phyloP scores from a whole-genome alignment of 1,140 invertebrate genomes.

The Cotesia chilonis region DNA sequence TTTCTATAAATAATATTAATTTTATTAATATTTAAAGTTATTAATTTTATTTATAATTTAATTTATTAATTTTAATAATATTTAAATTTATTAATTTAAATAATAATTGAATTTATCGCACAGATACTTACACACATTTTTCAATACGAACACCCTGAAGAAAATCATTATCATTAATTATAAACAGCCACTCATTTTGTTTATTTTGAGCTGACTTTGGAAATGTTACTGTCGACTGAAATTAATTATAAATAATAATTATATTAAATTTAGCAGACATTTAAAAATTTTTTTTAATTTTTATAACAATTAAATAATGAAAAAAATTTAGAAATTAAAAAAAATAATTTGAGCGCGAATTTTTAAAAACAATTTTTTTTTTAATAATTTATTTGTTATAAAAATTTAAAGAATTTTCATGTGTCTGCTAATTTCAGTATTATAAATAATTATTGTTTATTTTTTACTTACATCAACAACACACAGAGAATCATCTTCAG shows the following conservation, averaged over 20 bases:
- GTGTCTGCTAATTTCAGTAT: too few species aligned
- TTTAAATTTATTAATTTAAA: background rate
- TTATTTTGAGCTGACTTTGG: conserved; percentile 39
- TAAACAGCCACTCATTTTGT: conserved; percentile 38
- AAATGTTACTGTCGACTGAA: conserved; percentile 37
- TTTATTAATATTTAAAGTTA: background rate
- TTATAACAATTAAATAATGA: background rate
- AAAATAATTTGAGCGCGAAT: background rate
- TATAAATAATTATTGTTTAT: background rate
- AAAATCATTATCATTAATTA: conserved; percentile 38
- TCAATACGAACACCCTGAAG: conserved; percentile 42
- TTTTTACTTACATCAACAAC: background rate
- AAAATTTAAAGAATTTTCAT: too few species aligned
- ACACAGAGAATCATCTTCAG: conserved; percentile 13
- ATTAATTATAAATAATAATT: conserved; percentile 18
- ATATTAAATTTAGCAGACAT: background rate
- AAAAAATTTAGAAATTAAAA: too few species aligned
- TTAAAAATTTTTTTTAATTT: background rate
- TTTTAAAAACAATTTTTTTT: too few species aligned
- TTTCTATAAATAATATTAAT: conserved; percentile 56
- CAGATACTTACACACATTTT: conserved; percentile 38
- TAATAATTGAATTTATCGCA: background rate
- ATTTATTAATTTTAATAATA: background rate
- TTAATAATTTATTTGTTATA: too few species aligned
- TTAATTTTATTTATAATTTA: conserved; percentile 5